Evolutionary conservation across 2,888 invertebrate species (phyloP).

Genomic region (Cheilosia vulpina): DNA sequence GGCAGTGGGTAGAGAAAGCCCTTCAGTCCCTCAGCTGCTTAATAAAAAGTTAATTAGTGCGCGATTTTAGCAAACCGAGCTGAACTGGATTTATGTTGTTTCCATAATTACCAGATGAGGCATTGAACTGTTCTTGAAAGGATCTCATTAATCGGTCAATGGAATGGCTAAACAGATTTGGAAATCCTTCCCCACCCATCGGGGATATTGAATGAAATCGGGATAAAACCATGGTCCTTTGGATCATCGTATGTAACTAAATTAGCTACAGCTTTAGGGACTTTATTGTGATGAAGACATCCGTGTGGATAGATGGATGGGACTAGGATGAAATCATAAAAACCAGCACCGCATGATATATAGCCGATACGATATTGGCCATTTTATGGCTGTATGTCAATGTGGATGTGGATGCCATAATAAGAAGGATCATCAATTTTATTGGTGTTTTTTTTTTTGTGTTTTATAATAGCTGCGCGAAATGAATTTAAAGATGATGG

Average conservation of each 20-base stretch:
- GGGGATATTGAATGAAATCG: constrained; percentile 29
- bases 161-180: constrained; percentile 21
- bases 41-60: constrained; percentile 43
- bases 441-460: constrained; percentile 1
- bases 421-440: constrained; percentile 40
- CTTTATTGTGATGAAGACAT: constrained; percentile 22
- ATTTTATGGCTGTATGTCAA: constrained; percentile 45
- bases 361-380: constrained; percentile 17
- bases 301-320: constrained; percentile 6
- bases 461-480: not conserved
- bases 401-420: constrained; percentile 22
- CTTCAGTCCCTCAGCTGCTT: not conserved
- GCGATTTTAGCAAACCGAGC: constrained; percentile 14
- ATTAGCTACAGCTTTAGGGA: constrained; percentile 39
- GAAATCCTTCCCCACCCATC: not conserved
- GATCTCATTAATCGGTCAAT: constrained; percentile 19
- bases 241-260: constrained; percentile 33
- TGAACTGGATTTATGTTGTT: constrained; percentile 33
- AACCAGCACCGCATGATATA: not conserved
- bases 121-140: not conserved
- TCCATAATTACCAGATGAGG: constrained; percentile 19
- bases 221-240: constrained; percentile 23
- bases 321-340: constrained; percentile 27
- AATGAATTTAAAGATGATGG: not conserved
- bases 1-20: not conserved